These are phyloP conservation scores for Alethe diademata DNA, from an alignment of 2,113 vertebrate species.

Conservation along the genomic window DNA sequence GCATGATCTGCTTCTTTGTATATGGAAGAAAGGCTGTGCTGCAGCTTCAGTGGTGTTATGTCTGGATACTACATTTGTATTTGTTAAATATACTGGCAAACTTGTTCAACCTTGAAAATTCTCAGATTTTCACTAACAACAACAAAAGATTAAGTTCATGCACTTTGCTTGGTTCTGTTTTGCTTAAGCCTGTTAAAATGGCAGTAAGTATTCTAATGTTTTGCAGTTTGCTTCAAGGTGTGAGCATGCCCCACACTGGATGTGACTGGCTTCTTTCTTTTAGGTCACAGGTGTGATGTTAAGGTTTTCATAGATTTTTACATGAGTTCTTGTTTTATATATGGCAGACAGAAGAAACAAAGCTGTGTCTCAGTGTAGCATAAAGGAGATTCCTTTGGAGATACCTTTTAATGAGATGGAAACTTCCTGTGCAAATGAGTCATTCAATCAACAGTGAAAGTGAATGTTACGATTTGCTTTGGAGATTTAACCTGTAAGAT, in stretches of 20 bases:
- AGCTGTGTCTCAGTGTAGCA: fast-evolving
- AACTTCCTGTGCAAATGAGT: not conserved
- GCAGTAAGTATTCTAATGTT: not conserved
- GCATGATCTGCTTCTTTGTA: not conserved
- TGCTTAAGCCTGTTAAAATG: not conserved
- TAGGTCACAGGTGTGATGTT: not conserved
- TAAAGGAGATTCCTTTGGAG: not conserved
- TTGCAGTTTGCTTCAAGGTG: not conserved
- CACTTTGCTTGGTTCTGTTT: not conserved
- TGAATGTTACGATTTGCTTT: not conserved
- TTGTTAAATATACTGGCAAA: not conserved
- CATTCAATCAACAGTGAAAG: not conserved
- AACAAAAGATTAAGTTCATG: not conserved
- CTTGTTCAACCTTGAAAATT: not conserved
- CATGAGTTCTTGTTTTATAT: not conserved
- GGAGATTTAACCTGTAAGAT: not conserved
- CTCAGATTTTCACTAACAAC: not conserved
- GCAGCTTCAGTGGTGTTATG: not conserved
- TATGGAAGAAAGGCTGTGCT: not conserved
- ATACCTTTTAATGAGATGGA: not conserved
- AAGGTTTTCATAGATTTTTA: not conserved
- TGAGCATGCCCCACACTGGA: not conserved
- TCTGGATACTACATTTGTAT: not conserved
- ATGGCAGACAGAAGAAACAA: not conserved
- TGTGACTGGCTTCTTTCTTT: not conserved